phyloP scores from a whole-genome alignment of 2,113 vertebrate species.

The Thomomys bottae region DNA sequence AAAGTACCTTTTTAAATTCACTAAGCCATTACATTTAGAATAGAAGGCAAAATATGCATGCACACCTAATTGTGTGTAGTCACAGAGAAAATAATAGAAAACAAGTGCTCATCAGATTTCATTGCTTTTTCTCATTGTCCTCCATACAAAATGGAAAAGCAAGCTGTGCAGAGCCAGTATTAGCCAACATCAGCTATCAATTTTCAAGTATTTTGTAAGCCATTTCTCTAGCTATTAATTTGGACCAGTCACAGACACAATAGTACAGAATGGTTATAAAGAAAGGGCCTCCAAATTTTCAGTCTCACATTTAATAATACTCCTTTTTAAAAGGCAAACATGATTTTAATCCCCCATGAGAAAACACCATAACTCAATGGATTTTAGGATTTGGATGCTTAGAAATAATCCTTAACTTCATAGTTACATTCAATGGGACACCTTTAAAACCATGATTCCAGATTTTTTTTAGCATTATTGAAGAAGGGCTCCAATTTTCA shows the following conservation, averaged over 20 bases:
- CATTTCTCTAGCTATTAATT: conserved; percentile 10
- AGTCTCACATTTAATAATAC: neutral
- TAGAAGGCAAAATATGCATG: neutral
- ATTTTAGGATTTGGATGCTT: neutral
- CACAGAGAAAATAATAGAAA: conserved; percentile 25
- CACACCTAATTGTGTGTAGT: neutral
- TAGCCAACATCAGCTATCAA: neutral
- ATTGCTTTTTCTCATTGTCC: neutral
- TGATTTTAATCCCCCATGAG: neutral
- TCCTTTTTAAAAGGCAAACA: neutral
- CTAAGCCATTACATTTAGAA: neutral
- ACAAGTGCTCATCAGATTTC: neutral
- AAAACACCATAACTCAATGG: neutral
- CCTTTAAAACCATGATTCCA: neutral
- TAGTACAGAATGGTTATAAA: neutral
- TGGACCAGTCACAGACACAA: neutral
- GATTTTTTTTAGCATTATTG: conserved; percentile 11
- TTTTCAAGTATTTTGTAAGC: neutral
- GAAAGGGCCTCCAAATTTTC: neutral
- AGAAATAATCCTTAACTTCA: neutral
- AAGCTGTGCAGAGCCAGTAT: neutral
- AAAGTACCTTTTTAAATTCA: conserved; percentile 12
- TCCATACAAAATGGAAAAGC: neutral
- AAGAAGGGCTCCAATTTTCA: neutral
- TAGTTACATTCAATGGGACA: neutral